Conservation (phyloP, 2,113 vertebrate genomes). For the Clinocottus analis region DNA sequence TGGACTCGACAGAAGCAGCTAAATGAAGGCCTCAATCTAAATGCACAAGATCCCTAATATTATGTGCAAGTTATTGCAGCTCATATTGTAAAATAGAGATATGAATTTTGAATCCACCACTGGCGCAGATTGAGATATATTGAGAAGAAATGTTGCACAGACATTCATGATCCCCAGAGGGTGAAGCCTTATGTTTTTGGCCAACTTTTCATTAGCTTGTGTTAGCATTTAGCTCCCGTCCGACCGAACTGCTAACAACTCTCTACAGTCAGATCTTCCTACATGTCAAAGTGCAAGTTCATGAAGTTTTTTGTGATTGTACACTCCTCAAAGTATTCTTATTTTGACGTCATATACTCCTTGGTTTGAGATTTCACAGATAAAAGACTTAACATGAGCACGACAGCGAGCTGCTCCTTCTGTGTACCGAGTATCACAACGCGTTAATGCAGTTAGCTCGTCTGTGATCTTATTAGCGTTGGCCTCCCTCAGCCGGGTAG, state of each 20-base stretch:
- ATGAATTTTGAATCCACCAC: background rate
- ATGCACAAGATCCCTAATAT: background rate
- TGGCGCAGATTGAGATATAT: too few relatives aligned
- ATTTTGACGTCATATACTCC: background rate
- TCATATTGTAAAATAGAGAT: background rate
- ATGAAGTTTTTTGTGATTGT: background rate
- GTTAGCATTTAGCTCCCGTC: background rate
- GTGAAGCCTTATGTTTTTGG: background rate
- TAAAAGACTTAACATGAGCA: background rate
- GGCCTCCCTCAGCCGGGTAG: conserved; percentile 39
- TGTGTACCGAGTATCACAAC: conserved; percentile 35
- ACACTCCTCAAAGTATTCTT: too few relatives aligned
- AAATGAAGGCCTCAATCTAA: background rate
- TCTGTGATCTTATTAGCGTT: conserved; percentile 64
- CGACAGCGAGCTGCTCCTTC: background rate
- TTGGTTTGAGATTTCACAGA: background rate
- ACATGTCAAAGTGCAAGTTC: background rate
- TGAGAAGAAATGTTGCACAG: too few relatives aligned
- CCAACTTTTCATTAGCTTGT: background rate
- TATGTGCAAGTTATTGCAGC: background rate
- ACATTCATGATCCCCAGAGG: background rate
- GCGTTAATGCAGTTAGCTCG: conserved; percentile 70
- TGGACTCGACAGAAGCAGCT: conserved; percentile 11
- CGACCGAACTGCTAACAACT: background rate
- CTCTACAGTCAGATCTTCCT: background rate